Base-by-base conservation (phyloP, 1,140 invertebrate species). In the Cyrtorhinus lividipennis region DNA sequence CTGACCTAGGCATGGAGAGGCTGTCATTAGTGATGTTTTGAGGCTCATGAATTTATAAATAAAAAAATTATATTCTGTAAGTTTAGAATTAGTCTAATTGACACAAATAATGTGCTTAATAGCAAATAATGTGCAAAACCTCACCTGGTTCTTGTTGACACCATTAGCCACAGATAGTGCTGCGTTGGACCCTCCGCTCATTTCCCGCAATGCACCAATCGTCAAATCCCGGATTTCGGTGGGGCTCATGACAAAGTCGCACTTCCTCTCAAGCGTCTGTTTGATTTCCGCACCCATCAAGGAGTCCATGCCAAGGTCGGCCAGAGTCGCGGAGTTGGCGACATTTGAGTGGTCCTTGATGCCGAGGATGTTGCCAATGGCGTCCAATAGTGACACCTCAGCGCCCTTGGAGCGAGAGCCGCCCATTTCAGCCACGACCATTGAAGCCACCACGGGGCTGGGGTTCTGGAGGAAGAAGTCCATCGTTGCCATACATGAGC, bases 261-360 rank as follows among this genome's bases (percentile, higher is more conserved):
- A 95, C 67, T 91, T 90, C 61, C 92, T 80, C 73, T 98, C 94
- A 8, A 98, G 74, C 0, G 88, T 92, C 73, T 98, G 94, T 75
- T 97, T 97, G 64, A 98, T 93, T 78, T 98, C 95, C 0, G 95
- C 92, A 61, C 92, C 92, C 95, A 98, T 98, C 30, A 99, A 76
- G 0, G 93, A 97, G 71, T 98, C 95, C 83, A 98, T 91, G 56
- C 95, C 95, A 5, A 98, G 78, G 72, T 98, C 95, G 13, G 88
- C 88, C 3, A 99, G 75, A 22, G 83, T 88, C 0, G 84, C 80
- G 3, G 81, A 79, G 26, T 81, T 74, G 58, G 87, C 85, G 1
- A 96, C 77, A 56, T 83, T 85, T 62, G 81, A 84, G 0, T 83
- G 71, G 69, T 97, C 89, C 69, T 96, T 92, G 59, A 95, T 80